Conservation (phyloP, 35 echinoderm and acorn worm genomes). For the Apostichopus parvimensis region DNA sequence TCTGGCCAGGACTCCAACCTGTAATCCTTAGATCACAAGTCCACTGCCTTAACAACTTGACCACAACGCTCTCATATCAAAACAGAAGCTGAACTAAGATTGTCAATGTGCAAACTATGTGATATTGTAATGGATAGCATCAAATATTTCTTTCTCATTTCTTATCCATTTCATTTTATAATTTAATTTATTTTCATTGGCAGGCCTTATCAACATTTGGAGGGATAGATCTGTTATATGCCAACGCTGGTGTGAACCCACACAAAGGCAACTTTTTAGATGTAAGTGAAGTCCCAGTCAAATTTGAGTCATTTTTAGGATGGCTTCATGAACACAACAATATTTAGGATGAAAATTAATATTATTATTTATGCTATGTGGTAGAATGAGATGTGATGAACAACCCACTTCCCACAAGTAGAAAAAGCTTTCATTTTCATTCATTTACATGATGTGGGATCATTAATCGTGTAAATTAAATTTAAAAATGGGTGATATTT, state of each 20-base stretch:
- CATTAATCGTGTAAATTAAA: too few relatives aligned
- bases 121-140: not conserved
- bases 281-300: not conserved
- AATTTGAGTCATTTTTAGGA: too few relatives aligned
- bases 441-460: too few relatives aligned
- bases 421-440: too few relatives aligned
- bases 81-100: not conserved
- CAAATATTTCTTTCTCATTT: not conserved
- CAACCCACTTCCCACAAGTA: too few relatives aligned
- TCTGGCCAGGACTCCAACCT: too few relatives aligned
- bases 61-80: not conserved
- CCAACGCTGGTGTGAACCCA: conserved; percentile 39
- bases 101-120: not conserved
- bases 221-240: conserved; percentile 9
- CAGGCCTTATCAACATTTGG: conserved; percentile 30
- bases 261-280: conserved; percentile 16
- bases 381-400: too few relatives aligned
- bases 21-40: too few relatives aligned
- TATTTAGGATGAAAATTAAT: too few relatives aligned
- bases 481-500: too few relatives aligned
- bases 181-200: not conserved
- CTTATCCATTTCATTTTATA: not conserved
- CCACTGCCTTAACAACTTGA: not conserved
- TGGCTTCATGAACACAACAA: too few relatives aligned
- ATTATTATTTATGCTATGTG: too few relatives aligned